phyloP scores from a whole-genome alignment of 2,113 vertebrate genomes.

The Prunella himalayana region DNA sequence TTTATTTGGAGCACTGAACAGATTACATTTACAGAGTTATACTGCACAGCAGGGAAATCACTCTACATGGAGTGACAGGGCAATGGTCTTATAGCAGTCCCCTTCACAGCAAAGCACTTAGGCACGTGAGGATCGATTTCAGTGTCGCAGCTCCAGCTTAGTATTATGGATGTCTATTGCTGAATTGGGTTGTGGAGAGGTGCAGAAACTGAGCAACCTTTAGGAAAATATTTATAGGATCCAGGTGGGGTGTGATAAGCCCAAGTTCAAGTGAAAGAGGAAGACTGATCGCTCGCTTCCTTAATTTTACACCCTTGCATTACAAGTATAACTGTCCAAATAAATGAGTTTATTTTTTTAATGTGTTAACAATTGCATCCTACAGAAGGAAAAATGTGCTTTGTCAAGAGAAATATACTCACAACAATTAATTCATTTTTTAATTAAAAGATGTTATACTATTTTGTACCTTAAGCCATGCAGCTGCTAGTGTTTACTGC shows the following conservation, averaged over 20 bases:
- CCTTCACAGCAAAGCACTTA: background rate
- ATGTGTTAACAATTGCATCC: background rate
- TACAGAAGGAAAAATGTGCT: background rate
- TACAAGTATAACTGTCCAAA: background rate
- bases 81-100: background rate
- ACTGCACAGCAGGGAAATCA: constrained; percentile 33
- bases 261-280: background rate
- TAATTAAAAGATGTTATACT: constrained; percentile 43
- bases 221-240: constrained; percentile 25
- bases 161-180: background rate
- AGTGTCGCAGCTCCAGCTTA: background rate
- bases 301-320: background rate
- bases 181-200: background rate
- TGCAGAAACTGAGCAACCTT: background rate
- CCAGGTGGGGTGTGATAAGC: background rate
- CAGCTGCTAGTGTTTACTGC: constrained; percentile 55
- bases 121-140: background rate
- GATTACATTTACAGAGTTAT: constrained; percentile 17
- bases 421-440: constrained; percentile 51
- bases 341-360: background rate
- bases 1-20: constrained; percentile 1
- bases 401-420: background rate
- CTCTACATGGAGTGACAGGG: background rate
- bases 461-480: constrained; percentile 29
- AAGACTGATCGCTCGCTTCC: background rate